Percentiles rank a stretch among this genome's conserved stretches.
Evolutionary conservation across 2,113 vertebrate species (phyloP).

Genomic region (Neodontobutis hainanensis): DNA sequence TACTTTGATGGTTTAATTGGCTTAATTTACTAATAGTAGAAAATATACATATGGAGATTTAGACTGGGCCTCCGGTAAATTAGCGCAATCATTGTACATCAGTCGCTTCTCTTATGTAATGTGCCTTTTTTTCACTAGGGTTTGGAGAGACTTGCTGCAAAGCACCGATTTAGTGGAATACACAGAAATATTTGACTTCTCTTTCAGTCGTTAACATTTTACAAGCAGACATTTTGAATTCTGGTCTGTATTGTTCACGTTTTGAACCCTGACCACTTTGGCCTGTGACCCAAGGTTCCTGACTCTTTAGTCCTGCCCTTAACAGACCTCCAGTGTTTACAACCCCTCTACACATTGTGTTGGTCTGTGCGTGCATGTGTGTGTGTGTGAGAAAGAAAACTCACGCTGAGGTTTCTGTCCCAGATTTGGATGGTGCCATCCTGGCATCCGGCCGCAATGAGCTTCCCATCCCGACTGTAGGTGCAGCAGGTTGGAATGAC

Average conservation of each 20-base stretch:
- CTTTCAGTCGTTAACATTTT: slow-evolving; percentile 26
- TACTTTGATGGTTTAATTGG: slow-evolving; percentile 62
- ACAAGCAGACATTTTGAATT: slow-evolving; percentile 31
- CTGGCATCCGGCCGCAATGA: slow-evolving; percentile 93
- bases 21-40: slow-evolving; percentile 63
- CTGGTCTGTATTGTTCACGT: slow-evolving; percentile 50
- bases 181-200: slow-evolving; percentile 4
- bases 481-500: slow-evolving; percentile 91
- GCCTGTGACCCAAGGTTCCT: slow-evolving; percentile 50
- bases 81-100: slow-evolving; percentile 46
- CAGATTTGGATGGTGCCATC: slow-evolving; percentile 98
- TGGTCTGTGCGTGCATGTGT: slow-evolving; percentile 19
- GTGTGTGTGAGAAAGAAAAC: slow-evolving; percentile 48
- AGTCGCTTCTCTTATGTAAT: slow-evolving; percentile 52
- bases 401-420: slow-evolving; percentile 95
- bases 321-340: slow-evolving; percentile 48
- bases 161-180: neutral
- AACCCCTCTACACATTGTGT: slow-evolving; percentile 23
- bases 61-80: slow-evolving; percentile 36
- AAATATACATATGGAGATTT: slow-evolving; percentile 45
- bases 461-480: slow-evolving; percentile 92
- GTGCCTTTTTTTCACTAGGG: slow-evolving; percentile 22
- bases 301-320: slow-evolving; percentile 34
- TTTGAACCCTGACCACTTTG: slow-evolving; percentile 49
- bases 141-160: neutral